Evolutionary conservation across 2,888 invertebrate genomes (phyloP), one percentile per base, ranked within the genome.

Genomic region (Cerceris ruficornis): DNA sequence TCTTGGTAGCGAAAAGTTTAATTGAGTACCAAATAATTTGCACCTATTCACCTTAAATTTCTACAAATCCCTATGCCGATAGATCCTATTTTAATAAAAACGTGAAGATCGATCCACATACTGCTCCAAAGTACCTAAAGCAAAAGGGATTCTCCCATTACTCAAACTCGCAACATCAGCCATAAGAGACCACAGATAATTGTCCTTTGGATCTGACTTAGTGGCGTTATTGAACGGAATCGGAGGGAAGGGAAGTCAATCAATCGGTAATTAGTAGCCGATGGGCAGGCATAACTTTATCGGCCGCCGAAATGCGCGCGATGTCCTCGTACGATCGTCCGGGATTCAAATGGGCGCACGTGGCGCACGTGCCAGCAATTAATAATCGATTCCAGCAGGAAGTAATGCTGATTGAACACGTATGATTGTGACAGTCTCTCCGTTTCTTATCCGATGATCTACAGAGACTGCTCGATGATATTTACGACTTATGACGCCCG

Each of bases 211-310:
- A 75, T 73, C 70, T 74, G 77, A 69, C 75, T 67, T 61, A 42
- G 55, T 54, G 73, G 70, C 75, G 65, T 74, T 70, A 49, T 55
- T 60, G 54, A 41, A 39, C 75, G 61, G 77, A 73, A 74, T 66
- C 55, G 75, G 57, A 66, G 50, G 69, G 41, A 39, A 62, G 75
- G 67, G 80, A 70, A 80, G 86, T 80, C 83, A 86, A 86, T 87
- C 86, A 85, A 84, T 86, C 77, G 80, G 72, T 86, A 88, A 88
- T 88, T 87, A 87, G 80, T 79, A 82, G 81, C 83, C 78, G 73
- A 80, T 83, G 81, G 80, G 80, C 77, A 72, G 75, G 69, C 83
- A 83, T 85, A 83, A 86, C 82, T 82, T 86, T 85, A 80, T 72
- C 80, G 76, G 75, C 75, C 46, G 75, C 68, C 72, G 75, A 83